These are phyloP conservation scores for Mormyrus lacerda DNA, from an alignment of 2,113 vertebrate genomes.

Conservation along the genomic window DNA sequence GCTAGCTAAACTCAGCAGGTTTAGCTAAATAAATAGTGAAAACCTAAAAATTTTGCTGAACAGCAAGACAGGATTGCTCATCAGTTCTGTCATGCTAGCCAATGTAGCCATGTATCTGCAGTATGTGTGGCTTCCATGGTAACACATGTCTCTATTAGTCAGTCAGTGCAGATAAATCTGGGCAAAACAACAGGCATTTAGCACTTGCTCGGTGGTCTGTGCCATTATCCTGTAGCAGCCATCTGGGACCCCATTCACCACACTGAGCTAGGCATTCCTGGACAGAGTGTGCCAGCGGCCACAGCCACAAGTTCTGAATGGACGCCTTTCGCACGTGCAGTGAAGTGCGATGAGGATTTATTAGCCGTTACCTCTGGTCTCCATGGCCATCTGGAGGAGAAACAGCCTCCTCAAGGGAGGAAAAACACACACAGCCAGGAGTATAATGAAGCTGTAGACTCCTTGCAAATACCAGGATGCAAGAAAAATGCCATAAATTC, in stretches of 20 bases:
- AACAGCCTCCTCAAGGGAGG: background rate
- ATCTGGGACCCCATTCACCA: background rate
- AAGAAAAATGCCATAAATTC: background rate
- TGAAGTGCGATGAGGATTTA: constrained; percentile 40
- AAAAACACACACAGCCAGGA: background rate
- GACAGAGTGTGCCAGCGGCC: background rate
- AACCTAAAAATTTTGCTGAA: background rate
- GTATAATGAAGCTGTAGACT: background rate
- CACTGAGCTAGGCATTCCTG: constrained; percentile 15
- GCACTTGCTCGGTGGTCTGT: background rate
- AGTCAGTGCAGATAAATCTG: background rate
- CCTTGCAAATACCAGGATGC: background rate
- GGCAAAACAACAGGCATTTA: background rate
- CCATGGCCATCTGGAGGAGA: constrained; percentile 4
- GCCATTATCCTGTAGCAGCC: background rate
- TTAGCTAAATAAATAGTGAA: background rate
- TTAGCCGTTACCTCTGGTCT: constrained; percentile 37
- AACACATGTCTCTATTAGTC: background rate
- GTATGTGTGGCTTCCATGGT: background rate
- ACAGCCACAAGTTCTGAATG: constrained; percentile 44
- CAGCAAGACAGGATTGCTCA: background rate
- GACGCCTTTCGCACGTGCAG: constrained; percentile 30
- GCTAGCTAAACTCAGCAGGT: background rate
- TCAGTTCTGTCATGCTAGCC: background rate
- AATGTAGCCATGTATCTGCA: background rate